Conservation (phyloP, 2,113 vertebrate genomes). For the Gracilinanus agilis region DNA sequence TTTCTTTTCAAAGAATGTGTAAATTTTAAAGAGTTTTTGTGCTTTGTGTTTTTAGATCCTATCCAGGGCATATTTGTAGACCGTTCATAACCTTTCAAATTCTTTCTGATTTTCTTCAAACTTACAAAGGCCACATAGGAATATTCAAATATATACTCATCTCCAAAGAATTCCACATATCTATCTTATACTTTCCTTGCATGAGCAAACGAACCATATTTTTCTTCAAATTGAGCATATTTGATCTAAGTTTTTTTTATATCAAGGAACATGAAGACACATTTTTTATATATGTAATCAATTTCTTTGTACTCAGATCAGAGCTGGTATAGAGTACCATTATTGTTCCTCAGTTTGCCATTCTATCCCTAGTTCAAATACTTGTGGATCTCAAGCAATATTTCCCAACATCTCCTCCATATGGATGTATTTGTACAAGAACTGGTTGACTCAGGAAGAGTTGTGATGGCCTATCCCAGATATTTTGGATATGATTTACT, state of each 20-base stretch:
- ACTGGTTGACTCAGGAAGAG: conserved; percentile 86
- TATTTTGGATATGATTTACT: conserved; percentile 94
- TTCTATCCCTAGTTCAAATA: conserved; percentile 95
- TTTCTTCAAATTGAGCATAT: conserved; percentile 76
- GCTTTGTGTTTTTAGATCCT: conserved; percentile 93
- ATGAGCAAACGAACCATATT: neutral
- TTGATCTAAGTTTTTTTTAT: conserved; percentile 96
- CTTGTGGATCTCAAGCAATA: conserved; percentile 82
- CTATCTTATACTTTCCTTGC: neutral
- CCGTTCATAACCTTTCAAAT: conserved; percentile 89
- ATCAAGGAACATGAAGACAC: conserved; percentile 92
- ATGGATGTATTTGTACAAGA: neutral
- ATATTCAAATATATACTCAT: neutral
- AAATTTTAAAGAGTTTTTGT: conserved; percentile 95
- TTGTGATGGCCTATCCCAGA: conserved; percentile 95
- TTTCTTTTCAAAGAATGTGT: conserved; percentile 96
- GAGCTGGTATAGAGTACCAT: conserved; percentile 72
- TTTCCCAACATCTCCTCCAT: neutral
- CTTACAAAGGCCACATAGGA: neutral
- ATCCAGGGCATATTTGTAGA: conserved; percentile 94
- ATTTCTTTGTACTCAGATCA: conserved; percentile 95
- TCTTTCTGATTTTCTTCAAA: neutral
- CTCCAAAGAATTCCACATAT: neutral
- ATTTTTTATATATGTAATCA: conserved; percentile 93
- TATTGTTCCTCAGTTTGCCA: conserved; percentile 83